Evolutionary conservation across 2,888 invertebrate genomes (phyloP).

Genomic region (Rhagophthalmus giganteus): DNA sequence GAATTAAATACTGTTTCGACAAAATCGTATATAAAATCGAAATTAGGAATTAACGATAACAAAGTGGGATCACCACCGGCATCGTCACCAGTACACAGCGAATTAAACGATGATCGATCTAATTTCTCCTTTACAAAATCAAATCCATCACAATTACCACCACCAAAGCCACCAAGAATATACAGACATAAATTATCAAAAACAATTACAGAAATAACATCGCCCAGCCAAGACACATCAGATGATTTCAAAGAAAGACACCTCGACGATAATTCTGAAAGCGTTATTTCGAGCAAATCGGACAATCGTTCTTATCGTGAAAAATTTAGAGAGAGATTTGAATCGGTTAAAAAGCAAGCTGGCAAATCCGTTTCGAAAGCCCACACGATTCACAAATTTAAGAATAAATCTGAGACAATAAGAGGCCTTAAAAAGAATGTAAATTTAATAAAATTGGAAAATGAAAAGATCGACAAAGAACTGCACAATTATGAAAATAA

Average conservation of each 20-base stretch:
- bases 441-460: constrained; percentile 42
- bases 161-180: constrained; percentile 4
- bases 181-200: constrained; percentile 2
- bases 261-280: constrained; percentile 17
- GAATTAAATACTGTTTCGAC: constrained; percentile 34
- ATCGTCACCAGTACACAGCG: constrained; percentile 12
- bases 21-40: constrained; percentile 16
- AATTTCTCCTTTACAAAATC: no score
- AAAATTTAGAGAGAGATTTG: constrained; percentile 50
- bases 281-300: constrained; percentile 37
- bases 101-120: constrained; percentile 1
- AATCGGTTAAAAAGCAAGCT: constrained; percentile 49
- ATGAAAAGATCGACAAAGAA: constrained; percentile 38
- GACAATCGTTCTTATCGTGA: constrained; percentile 52
- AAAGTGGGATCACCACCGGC: constrained; percentile 13
- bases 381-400: constrained; percentile 25
- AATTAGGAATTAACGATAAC: constrained; percentile 14
- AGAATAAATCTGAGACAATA: constrained; percentile 27
- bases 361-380: constrained; percentile 43
- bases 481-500: constrained; percentile 25
- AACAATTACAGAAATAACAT: constrained; percentile 1
- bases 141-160: neutral
- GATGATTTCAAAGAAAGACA: no score
- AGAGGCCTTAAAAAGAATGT: constrained; percentile 36
- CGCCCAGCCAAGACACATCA: constrained; percentile 10